Evolutionary conservation across 2,888 invertebrate genomes (phyloP).

Genomic region (Galerucella pusilla): DNA sequence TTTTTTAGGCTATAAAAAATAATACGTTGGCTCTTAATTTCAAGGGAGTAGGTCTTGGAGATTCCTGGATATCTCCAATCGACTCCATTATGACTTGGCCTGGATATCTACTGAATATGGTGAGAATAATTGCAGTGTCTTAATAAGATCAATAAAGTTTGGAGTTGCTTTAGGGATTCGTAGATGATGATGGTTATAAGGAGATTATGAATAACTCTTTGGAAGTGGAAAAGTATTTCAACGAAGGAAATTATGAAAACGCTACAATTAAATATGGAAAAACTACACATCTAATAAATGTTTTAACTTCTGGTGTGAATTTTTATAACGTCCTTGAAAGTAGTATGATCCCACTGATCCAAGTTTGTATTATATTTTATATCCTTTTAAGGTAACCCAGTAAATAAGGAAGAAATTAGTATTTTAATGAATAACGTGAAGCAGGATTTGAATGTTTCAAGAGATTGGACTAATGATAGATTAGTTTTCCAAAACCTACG

Average conservation of each 20-base stretch:
- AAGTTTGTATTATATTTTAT: neutral
- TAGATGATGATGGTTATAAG: constrained; percentile 46
- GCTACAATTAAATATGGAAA: constrained; percentile 68
- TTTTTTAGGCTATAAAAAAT: constrained; percentile 49
- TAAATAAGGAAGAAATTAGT: constrained; percentile 9
- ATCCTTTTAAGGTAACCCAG: neutral
- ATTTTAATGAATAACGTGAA: constrained; percentile 80
- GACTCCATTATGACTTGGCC: constrained; percentile 89
- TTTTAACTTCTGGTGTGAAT: constrained; percentile 42
- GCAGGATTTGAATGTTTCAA: constrained; percentile 70
- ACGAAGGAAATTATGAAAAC: constrained; percentile 67
- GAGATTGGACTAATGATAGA: constrained; percentile 70
- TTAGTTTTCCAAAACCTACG: constrained; percentile 71
- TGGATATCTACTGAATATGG: constrained; percentile 78
- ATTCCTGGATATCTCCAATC: constrained; percentile 90
- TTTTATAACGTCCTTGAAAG: constrained; percentile 51
- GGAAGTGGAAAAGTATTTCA: constrained; percentile 56
- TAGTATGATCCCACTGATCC: constrained; percentile 29
- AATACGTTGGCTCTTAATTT: constrained; percentile 70
- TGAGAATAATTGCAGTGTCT: constrained; percentile 57
- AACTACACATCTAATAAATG: constrained; percentile 37
- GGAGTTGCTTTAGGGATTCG: constrained; percentile 40
- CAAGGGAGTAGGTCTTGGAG: constrained; percentile 84
- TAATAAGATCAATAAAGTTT: too few species aligned
- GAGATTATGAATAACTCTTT: constrained; percentile 42